phyloP scores from a whole-genome alignment of 2,797 vertebrate species.

The Australoheros facetus region DNA sequence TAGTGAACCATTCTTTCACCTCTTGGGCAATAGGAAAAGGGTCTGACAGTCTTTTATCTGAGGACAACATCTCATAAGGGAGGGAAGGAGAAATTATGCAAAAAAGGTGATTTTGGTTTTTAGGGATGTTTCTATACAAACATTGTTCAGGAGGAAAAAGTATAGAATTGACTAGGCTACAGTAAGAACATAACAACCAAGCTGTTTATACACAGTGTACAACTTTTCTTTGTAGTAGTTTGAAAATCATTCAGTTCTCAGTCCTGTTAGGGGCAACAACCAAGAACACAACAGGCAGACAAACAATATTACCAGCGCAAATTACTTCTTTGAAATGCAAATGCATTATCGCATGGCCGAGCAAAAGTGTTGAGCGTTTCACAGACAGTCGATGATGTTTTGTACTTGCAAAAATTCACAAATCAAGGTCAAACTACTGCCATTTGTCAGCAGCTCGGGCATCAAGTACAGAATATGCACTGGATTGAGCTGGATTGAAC shows the following conservation, averaged over 20 bases:
- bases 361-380: not conserved
- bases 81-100: not conserved
- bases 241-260: not conserved
- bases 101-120: not conserved
- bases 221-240: not conserved
- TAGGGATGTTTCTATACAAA: not conserved
- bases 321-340: not conserved
- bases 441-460: not conserved
- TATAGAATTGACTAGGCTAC: not conserved
- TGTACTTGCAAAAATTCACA: not conserved
- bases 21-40: not conserved
- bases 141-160: not conserved
- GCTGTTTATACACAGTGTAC: not conserved
- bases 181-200: not conserved
- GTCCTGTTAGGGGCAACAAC: not conserved
- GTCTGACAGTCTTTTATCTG: not conserved
- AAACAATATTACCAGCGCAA: not conserved
- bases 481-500: not conserved
- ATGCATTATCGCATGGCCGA: too few relatives aligned
- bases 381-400: not conserved
- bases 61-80: not conserved
- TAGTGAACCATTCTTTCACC: not conserved
- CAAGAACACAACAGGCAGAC: not conserved
- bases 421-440: not conserved
- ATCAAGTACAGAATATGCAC: not conserved